Base-by-base conservation (phyloP, 2,113 vertebrate genomes). In the Pangasianodon hypophthalmus region DNA sequence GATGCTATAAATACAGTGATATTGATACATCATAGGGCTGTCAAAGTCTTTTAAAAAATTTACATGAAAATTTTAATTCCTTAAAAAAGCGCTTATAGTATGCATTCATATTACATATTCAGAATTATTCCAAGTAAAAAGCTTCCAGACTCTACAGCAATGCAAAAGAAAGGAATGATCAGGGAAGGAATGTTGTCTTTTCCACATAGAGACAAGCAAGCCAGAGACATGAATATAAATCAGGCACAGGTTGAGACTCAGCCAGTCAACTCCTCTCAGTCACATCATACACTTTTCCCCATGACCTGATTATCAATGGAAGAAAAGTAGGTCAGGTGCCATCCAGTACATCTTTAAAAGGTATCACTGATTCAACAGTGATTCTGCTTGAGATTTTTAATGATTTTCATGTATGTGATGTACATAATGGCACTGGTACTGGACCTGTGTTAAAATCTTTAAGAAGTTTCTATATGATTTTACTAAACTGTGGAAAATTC, bases 221-320 rank as follows among this genome's bases (percentile, higher is more conserved):
- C 13, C 67, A 37, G 26, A 37, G 41, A 64, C 24, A 86, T 41
- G 69, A 86, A 86, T 75, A 67, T 50, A 85, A 85, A 85, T 48
- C 44, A 67, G 77, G 41, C 8, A 50, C 67, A 37, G 84, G 67
- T 37, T 86, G 67, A 86, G n/a, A 26, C 64, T 18, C 41, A 21
- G 44, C 26, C 62, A 64, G 13, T 85, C 60, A n/a, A 46, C 26
- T 56, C 64, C 9, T 44, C 19, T 60, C 81, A 83, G 54, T 24
- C 67, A 24, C 24, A 85, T 64, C 52, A 21, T 60, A 37, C 54
- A 60, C 54, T 48, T 41, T 50, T 54, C 85, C 5, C n/a, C 64
- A 32, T 71, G 62, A 52, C 85, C 85, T 67, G 41, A 64, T 64
- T 69, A 46, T 32, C 18, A 69, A 69, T 13, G 24, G 24, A 71